These are phyloP conservation scores for Lamellibrachia satsuma DNA, from an alignment of 2,888 invertebrate genomes.

Conservation along the genomic window DNA sequence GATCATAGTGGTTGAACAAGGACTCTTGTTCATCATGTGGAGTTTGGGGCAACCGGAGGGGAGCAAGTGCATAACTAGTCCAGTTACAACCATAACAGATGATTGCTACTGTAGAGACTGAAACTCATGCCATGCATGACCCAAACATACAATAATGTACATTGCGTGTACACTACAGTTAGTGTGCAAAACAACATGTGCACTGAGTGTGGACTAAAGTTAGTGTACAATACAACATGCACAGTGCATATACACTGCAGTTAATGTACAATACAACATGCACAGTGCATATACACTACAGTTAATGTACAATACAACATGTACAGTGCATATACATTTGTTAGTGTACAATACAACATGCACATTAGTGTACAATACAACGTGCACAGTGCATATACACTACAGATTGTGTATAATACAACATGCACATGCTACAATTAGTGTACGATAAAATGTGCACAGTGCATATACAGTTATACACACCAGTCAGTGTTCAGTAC, in stretches of 20 bases:
- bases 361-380: background rate
- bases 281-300: too few species aligned
- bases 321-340: background rate
- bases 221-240: background rate
- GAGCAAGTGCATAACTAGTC: background rate
- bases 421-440: background rate
- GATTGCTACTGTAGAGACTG: background rate
- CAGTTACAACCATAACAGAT: background rate
- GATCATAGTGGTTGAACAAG: background rate
- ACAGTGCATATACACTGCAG: background rate
- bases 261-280: too few species aligned
- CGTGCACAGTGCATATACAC: background rate
- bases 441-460: background rate
- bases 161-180: background rate
- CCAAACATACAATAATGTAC: background rate
- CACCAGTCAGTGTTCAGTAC: background rate
- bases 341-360: background rate
- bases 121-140: background rate
- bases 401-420: background rate
- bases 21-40: background rate
- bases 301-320: background rate
- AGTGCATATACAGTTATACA: background rate
- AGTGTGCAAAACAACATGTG: background rate
- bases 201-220: background rate
- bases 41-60: background rate